phyloP scores from a whole-genome alignment of 30 jellyfish, hydroid and myxozoan genomes.

The Catostylus mosaicus region DNA sequence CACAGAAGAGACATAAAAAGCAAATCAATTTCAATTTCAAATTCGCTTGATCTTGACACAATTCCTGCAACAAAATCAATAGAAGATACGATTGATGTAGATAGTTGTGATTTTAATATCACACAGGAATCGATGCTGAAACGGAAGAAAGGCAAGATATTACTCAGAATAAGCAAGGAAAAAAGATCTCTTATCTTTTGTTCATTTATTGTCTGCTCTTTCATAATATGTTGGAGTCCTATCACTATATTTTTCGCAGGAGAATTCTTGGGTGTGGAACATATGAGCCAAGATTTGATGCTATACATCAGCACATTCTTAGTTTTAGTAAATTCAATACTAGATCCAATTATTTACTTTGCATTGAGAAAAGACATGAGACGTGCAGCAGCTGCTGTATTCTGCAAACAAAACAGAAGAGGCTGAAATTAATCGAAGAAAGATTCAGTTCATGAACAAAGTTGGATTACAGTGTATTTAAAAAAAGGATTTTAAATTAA shows the following conservation, averaged over 20 bases:
- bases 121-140: constrained; percentile 30
- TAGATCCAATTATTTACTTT: constrained; percentile 62
- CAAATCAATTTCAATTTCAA: constrained; percentile 44
- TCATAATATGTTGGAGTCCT: constrained; percentile 68
- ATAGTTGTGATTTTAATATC: constrained; percentile 5
- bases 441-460: too few relatives aligned
- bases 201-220: constrained; percentile 50
- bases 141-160: neutral
- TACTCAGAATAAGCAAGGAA: constrained; percentile 29
- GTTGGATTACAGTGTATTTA: too few relatives aligned
- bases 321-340: constrained; percentile 57
- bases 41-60: constrained; percentile 34
- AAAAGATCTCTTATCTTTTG: constrained; percentile 56
- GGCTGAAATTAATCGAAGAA: constrained; percentile 1
- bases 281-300: constrained; percentile 46
- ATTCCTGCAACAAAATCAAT: constrained; percentile 33
- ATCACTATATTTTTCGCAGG: constrained; percentile 64
- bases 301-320: constrained; percentile 44
- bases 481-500: too few relatives aligned
- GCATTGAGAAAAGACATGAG: constrained; percentile 69
- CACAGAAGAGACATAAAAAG: constrained; percentile 60
- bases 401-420: constrained; percentile 32
- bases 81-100: constrained; percentile 33
- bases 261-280: constrained; percentile 2
- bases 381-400: constrained; percentile 50